These are phyloP conservation scores for Sinocyclocheilus rhinocerous DNA, from an alignment of 2,113 vertebrate species.

Conservation along the genomic window DNA sequence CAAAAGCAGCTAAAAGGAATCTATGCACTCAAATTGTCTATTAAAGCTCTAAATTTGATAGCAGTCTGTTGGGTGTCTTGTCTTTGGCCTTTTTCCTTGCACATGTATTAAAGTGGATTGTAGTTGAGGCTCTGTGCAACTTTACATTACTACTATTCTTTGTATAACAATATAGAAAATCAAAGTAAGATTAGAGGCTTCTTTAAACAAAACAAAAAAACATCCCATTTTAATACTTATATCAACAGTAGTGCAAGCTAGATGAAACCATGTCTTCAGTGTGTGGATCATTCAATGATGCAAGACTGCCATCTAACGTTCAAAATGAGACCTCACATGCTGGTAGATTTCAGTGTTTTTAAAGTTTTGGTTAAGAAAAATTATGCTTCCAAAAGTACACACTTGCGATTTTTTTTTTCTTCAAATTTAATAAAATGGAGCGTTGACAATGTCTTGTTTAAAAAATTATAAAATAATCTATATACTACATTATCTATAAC, in stretches of 20 bases:
- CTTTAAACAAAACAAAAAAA: neutral
- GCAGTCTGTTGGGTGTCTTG: neutral
- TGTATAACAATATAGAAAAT: neutral
- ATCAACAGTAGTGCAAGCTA: neutral
- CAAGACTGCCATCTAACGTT: neutral
- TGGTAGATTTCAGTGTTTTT: too few relatives aligned
- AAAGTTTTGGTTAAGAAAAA: too few relatives aligned
- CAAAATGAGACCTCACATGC: too few relatives aligned
- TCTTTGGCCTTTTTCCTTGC: neutral
- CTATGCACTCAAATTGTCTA: neutral
- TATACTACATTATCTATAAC: too few relatives aligned
- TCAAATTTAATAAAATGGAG: too few relatives aligned
- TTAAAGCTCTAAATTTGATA: constrained; percentile 41
- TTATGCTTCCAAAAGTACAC: too few relatives aligned
- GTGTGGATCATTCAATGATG: neutral
- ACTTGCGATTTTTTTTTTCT: too few relatives aligned
- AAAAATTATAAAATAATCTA: too few relatives aligned
- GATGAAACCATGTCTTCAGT: too few relatives aligned
- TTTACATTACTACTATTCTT: neutral
- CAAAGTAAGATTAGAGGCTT: neutral
- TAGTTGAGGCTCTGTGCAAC: too few relatives aligned
- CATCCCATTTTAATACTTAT: neutral
- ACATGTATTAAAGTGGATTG: too few relatives aligned
- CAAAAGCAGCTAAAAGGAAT: neutral
- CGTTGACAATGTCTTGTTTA: too few relatives aligned